Evolutionary conservation across 2,888 invertebrate species (phyloP).

Genomic region (Phragmatobia fuliginosa): DNA sequence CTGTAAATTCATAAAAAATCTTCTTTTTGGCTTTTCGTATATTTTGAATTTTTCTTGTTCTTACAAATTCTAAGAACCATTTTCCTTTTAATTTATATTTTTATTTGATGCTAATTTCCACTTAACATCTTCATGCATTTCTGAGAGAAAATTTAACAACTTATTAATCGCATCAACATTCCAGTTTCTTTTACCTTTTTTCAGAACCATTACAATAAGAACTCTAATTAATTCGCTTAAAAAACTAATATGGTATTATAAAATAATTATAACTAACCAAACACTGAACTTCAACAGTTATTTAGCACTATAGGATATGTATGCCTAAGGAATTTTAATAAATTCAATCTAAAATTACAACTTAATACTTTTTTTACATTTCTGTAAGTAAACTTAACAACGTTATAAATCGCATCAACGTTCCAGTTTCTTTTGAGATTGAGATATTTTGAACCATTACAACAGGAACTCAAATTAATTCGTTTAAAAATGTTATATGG

Average conservation of each 20-base stretch:
- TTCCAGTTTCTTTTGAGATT: not conserved
- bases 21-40: too few species aligned
- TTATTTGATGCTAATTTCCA: not conserved
- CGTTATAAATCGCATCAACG: not conserved
- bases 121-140: not conserved
- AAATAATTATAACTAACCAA: not conserved
- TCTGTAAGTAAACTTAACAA: not conserved
- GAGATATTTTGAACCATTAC: not conserved
- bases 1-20: too few species aligned
- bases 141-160: not conserved
- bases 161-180: not conserved
- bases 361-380: not conserved
- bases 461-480: not conserved
- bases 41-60: too few species aligned
- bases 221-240: not conserved
- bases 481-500: not conserved
- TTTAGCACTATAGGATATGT: conserved; percentile 20
- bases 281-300: conserved; percentile 38
- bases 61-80: too few species aligned
- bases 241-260: not conserved
- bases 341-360: conserved; percentile 42
- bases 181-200: not conserved
- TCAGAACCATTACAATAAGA: not conserved
- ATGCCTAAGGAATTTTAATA: conserved; percentile 47
- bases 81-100: too few species aligned